phyloP scores from a whole-genome alignment of 2,888 invertebrate species.

The Agriotes lineatus region DNA sequence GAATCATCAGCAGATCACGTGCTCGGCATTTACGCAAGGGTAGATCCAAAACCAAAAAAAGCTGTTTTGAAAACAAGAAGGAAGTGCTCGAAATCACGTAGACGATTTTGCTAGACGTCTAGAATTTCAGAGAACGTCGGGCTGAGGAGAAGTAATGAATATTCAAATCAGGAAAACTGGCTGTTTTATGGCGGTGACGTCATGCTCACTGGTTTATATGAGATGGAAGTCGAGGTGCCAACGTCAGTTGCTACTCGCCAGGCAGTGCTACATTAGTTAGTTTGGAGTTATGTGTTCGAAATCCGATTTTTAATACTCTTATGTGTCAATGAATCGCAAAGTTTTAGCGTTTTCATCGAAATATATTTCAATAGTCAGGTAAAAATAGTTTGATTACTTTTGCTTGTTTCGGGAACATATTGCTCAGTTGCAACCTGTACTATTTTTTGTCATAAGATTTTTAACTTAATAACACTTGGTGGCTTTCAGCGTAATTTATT shows the following conservation, averaged over 20 bases:
- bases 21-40: too few species aligned
- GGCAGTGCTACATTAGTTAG: neutral
- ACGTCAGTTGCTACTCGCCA: neutral
- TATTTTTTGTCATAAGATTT: too few species aligned
- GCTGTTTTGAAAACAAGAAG: too few species aligned
- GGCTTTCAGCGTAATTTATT: too few species aligned
- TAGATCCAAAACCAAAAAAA: too few species aligned
- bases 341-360: conserved; percentile 61
- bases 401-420: neutral
- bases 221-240: neutral
- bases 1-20: too few species aligned
- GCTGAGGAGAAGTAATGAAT: conserved; percentile 16
- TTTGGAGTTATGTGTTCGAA: conserved; percentile 8
- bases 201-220: conserved; percentile 11
- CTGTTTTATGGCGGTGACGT: conserved; percentile 19
- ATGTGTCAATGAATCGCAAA: conserved; percentile 66
- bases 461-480: too few species aligned
- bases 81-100: conserved; percentile 5
- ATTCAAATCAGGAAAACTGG: conserved; percentile 17
- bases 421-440: too few species aligned
- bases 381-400: conserved; percentile 44
- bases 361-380: conserved; percentile 64
- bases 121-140: conserved; percentile 6
- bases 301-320: conserved; percentile 27
- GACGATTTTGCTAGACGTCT: neutral